phyloP scores from a whole-genome alignment of 1,140 invertebrate species.

The Diuraphis noxia region DNA sequence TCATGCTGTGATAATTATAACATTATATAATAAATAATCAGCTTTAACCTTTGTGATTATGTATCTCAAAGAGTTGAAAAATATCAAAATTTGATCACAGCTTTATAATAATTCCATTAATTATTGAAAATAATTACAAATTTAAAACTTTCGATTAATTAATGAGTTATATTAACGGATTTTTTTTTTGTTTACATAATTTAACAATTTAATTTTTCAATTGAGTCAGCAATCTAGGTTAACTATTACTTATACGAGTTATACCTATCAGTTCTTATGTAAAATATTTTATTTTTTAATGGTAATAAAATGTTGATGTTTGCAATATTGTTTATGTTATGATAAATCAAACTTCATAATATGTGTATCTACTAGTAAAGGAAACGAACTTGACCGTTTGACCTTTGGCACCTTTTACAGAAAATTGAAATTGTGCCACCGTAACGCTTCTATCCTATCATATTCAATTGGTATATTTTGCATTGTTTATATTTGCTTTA shows the following conservation, averaged over 20 bases:
- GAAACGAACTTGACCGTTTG: not conserved
- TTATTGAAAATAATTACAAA: not conserved
- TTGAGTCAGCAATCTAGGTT: too few species aligned
- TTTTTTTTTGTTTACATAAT: not conserved
- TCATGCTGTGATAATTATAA: not conserved
- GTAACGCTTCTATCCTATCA: not conserved
- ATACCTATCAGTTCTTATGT: not conserved
- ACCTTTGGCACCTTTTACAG: not conserved
- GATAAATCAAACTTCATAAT: not conserved
- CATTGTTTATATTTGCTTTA: not conserved
- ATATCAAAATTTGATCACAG: not conserved
- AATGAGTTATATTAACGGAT: not conserved
- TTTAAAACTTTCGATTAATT: not conserved
- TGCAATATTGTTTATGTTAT: not conserved
- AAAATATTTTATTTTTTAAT: not conserved
- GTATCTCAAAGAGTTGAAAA: not conserved
- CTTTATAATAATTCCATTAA: not conserved
- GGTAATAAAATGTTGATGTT: not conserved
- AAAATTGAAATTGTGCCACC: not conserved
- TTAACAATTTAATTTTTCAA: not conserved
- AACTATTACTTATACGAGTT: too few species aligned
- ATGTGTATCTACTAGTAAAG: not conserved
- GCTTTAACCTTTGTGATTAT: not conserved
- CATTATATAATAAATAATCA: not conserved
- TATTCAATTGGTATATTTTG: not conserved